Evolutionary conservation across 1,140 invertebrate species (phyloP).

Genomic region (Protaetia brevitarsis): DNA sequence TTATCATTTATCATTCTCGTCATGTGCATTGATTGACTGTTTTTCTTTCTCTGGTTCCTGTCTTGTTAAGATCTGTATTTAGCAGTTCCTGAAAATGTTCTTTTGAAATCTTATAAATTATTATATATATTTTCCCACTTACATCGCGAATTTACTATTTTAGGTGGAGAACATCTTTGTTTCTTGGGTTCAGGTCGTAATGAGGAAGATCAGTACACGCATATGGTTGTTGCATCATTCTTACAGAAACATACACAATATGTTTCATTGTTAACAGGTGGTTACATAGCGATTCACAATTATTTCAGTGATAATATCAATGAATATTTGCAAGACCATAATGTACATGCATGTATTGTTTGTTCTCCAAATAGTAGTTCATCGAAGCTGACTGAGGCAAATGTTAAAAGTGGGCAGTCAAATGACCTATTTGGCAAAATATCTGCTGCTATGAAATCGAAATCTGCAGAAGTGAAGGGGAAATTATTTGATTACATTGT

Average conservation of each 20-base stretch:
- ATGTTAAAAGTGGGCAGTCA: slow-evolving; percentile 51
- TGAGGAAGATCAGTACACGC: slow-evolving; percentile 94
- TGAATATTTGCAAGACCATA: slow-evolving; percentile 79
- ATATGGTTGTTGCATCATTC: slow-evolving; percentile 98
- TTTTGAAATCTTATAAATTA: not conserved
- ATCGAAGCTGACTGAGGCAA: slow-evolving; percentile 35
- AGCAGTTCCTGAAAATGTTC: no score
- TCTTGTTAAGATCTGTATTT: no score
- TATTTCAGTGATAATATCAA: slow-evolving; percentile 77
- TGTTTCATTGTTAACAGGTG: slow-evolving; percentile 88
- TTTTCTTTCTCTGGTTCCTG: no score
- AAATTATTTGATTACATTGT: slow-evolving; percentile 93
- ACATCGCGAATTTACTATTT: not conserved
- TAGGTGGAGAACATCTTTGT: slow-evolving; percentile 87
- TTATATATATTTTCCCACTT: not conserved
- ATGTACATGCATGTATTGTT: slow-evolving; percentile 72
- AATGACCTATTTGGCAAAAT: slow-evolving; percentile 74
- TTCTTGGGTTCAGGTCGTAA: slow-evolving; percentile 94
- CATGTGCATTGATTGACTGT: no score
- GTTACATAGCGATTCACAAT: slow-evolving; percentile 87
- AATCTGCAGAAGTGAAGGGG: slow-evolving; percentile 88
- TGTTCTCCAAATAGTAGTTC: slow-evolving; percentile 56
- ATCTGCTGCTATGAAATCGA: slow-evolving; percentile 79
- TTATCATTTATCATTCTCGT: no score
- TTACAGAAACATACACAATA: slow-evolving; percentile 91